These are phyloP conservation scores for Heliconius aoede DNA, from an alignment of 2,888 invertebrate species.

Conservation along the genomic window DNA sequence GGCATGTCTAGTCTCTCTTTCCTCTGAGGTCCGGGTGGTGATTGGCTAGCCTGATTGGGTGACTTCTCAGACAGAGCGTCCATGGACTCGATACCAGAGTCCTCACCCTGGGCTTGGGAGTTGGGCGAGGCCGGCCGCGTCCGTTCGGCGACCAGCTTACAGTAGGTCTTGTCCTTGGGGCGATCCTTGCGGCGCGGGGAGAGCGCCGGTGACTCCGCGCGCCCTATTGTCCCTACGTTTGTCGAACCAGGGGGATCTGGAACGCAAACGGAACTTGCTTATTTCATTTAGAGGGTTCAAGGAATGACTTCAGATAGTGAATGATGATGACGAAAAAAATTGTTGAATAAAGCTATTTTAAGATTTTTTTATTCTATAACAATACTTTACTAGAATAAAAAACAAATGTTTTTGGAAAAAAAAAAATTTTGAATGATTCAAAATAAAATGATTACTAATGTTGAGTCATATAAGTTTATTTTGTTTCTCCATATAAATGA, in stretches of 20 bases:
- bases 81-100: constrained; percentile 96
- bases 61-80: constrained; percentile 96
- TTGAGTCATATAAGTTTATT: constrained; percentile 45
- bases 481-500: constrained; percentile 39
- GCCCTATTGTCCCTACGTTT: constrained; percentile 86
- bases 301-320: constrained; percentile 10
- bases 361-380: not conserved
- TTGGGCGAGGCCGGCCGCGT: constrained; percentile 71
- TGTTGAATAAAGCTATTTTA: not conserved
- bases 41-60: constrained; percentile 93
- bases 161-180: constrained; percentile 82
- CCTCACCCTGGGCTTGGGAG: constrained; percentile 88
- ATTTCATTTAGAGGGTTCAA: constrained; percentile 8
- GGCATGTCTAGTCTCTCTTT: constrained; percentile 77
- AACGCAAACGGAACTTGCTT: constrained; percentile 51
- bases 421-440: constrained; percentile 35
- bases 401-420: not conserved
- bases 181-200: constrained; percentile 72
- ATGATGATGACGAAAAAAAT: constrained; percentile 14
- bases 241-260: constrained; percentile 86
- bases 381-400: not conserved
- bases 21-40: constrained; percentile 82
- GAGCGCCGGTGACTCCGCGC: constrained; percentile 64
- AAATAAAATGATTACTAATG: constrained; percentile 46
- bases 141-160: constrained; percentile 82